Base-by-base conservation (phyloP, 2,888 invertebrate species). In the Rotaria magnacalcarata region DNA sequence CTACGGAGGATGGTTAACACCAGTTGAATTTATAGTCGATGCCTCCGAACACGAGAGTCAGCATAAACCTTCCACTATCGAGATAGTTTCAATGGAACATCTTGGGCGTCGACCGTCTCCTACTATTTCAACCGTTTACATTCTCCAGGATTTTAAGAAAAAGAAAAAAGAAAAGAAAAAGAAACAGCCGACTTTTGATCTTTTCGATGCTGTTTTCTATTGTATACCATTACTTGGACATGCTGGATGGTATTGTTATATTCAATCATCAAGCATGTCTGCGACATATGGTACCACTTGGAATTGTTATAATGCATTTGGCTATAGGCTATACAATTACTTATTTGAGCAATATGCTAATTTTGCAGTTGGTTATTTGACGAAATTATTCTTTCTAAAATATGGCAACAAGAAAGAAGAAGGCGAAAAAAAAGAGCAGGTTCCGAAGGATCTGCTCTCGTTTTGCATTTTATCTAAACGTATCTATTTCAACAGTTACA, bases 291-390 rank as follows among this genome's bases (percentile, higher is more conserved):
- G n/a, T 1, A 60, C 58, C 11, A 7, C n/a, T 24, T n/a, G 58
- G 58, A 60, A 60, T n/a, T 60, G 58, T 60, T 60, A 60, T 27
- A n/a, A 60, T 60, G 58, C 8, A 60, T 60, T 60, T n/a, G 58
- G 58, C 10, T 60, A 60, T 60, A 24, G 58, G 27, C 11, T 60
- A 60, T 60, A 10, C 10, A 60, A 60, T 60, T 60, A 60, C 27
- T 10, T 60, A 60, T 60, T 60, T n/a, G n/a, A n/a, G 8, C 27
- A n/a, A 24, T 60, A 60, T 60, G 58, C 10, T 24, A 24, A 24
- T 60, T n/a, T 60, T 24, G 8, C 11, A n/a, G 2, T 11, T 8
- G 6, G 8, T 60, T n/a, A 10, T 60, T n/a, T 27, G 58, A 24
- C 8, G 1, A 60, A 60, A 11, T 7, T 2, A n/a, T n/a, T 3